Evolutionary conservation across 1,140 invertebrate species (phyloP), one percentile per base, ranked within the genome.

Genomic region (Oncopeltus fasciatus): DNA sequence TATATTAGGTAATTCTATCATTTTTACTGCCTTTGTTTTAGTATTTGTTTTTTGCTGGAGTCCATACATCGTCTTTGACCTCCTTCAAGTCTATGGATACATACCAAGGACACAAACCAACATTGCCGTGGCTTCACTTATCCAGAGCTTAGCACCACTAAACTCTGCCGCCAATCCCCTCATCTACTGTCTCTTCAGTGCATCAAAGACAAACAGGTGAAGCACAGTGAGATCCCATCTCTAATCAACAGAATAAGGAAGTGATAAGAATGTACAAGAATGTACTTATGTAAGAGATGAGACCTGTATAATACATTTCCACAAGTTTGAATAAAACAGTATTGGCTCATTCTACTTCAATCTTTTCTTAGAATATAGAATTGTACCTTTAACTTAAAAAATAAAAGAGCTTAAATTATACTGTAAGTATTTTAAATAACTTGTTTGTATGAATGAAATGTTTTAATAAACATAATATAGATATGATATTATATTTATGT

Each of bases 31-130:
- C n/a, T n/a, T 70, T 63, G 80, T 80, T 80, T 16, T 81, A 95
- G 92, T 94, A 16, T 97, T 96, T 74, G 87, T 96, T 58, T 71
- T 95, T 2, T 96, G 93, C 76, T 96, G 92, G 92, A 93, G 90
- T 67, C 94, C 94, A 0, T 97, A 92, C 73, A 91, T 95, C 71
- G 80, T 96, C 33, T 96, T 93, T 73, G 91, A 95, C 73, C 74
- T 96, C 21, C 80, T 96, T 1, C 89, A 94, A 81, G 90, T 95
- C 28, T 95, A 87, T 74, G 88, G 83, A 16, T 83, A 85, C 71
- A 82, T 95, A 64, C 88, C 90, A 0, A 75, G 78, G 59, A 88
- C 85, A 0, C 86, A 92, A 70, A 85, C 83, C 1, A 87, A 84
- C 67, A 81, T 85, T 2, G 90, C 91, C 1, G 80, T 96, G 1